Evolutionary conservation across 2,797 vertebrate genomes (phyloP).

Genomic region (Scarus forsteni): DNA sequence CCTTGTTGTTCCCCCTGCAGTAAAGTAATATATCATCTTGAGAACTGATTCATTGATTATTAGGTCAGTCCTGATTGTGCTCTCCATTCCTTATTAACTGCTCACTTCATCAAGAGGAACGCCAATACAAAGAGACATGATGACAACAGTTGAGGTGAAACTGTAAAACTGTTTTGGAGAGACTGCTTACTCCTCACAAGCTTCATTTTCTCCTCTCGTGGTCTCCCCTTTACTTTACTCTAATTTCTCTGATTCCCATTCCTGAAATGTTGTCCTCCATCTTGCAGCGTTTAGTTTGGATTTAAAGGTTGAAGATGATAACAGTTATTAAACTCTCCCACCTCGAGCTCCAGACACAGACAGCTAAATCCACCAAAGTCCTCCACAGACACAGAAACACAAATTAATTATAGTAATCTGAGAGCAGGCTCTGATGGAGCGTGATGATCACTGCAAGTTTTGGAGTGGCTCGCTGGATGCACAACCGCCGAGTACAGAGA

Average conservation of each 20-base stretch:
- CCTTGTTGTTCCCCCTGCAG: background rate
- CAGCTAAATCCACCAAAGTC: background rate
- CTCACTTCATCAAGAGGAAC: conserved; percentile 1
- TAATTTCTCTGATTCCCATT: background rate
- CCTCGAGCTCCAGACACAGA: conserved; percentile 17
- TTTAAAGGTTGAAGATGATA: conserved; percentile 50
- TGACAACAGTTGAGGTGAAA: background rate
- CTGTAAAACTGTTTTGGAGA: background rate
- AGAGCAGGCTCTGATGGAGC: conserved; percentile 15
- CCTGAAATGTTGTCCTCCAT: conserved; percentile 9
- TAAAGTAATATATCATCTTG: background rate
- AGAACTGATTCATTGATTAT: conserved; percentile 1
- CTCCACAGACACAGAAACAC: conserved; percentile 25
- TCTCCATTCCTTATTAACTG: background rate
- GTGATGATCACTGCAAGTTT: background rate
- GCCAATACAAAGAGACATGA: conserved; percentile 1
- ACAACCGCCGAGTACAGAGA: background rate
- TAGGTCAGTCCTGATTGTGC: background rate
- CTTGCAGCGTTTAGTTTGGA: conserved; percentile 31
- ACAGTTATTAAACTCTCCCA: conserved; percentile 43
- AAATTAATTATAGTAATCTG: conserved; percentile 52
- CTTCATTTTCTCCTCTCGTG: background rate
- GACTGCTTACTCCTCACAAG: background rate
- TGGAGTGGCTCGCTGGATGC: background rate
- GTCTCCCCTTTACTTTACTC: background rate